These are phyloP conservation scores for Leptopilina clavipes DNA, from an alignment of 1,140 invertebrate genomes.

Conservation along the genomic window DNA sequence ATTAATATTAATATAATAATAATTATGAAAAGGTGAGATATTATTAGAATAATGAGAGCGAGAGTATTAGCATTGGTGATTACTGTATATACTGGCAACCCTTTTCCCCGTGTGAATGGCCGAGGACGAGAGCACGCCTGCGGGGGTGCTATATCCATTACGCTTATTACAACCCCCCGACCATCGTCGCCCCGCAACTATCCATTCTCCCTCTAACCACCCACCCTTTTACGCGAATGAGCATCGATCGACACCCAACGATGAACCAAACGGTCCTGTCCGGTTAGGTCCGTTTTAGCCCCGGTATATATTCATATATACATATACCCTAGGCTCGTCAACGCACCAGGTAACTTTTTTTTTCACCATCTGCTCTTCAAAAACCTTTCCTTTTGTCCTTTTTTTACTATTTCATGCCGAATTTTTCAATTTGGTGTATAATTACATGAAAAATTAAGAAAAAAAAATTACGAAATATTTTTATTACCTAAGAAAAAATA, in stretches of 20 bases:
- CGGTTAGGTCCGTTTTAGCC: constrained; percentile 33
- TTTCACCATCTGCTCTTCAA: not conserved
- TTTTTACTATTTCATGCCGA: not conserved
- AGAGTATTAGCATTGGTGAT: constrained; percentile 45
- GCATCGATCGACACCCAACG: constrained; percentile 71
- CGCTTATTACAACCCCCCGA: constrained; percentile 66
- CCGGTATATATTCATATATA: not conserved
- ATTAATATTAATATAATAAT: no score
- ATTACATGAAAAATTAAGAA: no score
- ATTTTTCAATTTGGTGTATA: no score
- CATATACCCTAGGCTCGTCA: constrained; percentile 45
- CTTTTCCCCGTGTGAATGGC: constrained; percentile 45
- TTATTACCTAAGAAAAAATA: no score
- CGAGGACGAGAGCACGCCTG: constrained; percentile 50
- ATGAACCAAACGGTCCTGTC: constrained; percentile 54
- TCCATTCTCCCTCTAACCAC: constrained; percentile 60
- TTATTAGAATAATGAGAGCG: constrained; percentile 41
- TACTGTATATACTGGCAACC: constrained; percentile 47
- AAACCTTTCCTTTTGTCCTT: not conserved
- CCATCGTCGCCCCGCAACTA: constrained; percentile 55
- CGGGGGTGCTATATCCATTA: constrained; percentile 69
- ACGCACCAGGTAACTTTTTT: constrained; percentile 59
- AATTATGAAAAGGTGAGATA: not conserved
- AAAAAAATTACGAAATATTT: no score
- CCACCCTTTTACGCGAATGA: constrained; percentile 73